These are phyloP conservation scores for Lophotriccus pileatus DNA, from an alignment of 2,797 vertebrate genomes.

Conservation along the genomic window DNA sequence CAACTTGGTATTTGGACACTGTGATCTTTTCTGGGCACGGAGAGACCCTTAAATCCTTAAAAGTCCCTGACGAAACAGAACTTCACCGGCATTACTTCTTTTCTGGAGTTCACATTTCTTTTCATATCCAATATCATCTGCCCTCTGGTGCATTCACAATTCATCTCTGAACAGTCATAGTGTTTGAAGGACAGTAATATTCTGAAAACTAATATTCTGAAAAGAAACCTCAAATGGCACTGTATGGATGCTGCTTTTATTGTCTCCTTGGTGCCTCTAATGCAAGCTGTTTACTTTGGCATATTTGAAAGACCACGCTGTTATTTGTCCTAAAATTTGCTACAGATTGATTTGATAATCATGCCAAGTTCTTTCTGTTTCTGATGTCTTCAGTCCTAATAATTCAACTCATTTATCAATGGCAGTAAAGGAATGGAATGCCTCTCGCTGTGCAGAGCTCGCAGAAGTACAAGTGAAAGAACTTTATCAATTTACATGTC, in stretches of 20 bases:
- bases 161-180: background rate
- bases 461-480: background rate
- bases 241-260: background rate
- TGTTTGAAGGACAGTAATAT: background rate
- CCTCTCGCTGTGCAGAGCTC: background rate
- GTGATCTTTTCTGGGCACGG: background rate
- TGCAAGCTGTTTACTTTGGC: slow-evolving; percentile 26
- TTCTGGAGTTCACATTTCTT: background rate
- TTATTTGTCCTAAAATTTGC: slow-evolving; percentile 35
- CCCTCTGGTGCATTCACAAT: background rate
- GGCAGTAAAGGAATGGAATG: background rate
- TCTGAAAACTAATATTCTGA: background rate
- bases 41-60: background rate
- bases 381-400: slow-evolving; percentile 10
- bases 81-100: background rate
- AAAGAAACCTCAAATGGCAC: background rate
- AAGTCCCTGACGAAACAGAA: background rate
- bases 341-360: slow-evolving; percentile 33
- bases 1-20: background rate
- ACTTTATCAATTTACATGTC: background rate
- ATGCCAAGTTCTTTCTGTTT: background rate
- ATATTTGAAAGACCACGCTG: slow-evolving; percentile 2
- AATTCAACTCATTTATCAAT: slow-evolving; percentile 41
- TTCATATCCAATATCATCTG: background rate
- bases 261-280: background rate